These are phyloP conservation scores for Cerceris ruficornis DNA, from an alignment of 2,888 invertebrate species.

Conservation along the genomic window DNA sequence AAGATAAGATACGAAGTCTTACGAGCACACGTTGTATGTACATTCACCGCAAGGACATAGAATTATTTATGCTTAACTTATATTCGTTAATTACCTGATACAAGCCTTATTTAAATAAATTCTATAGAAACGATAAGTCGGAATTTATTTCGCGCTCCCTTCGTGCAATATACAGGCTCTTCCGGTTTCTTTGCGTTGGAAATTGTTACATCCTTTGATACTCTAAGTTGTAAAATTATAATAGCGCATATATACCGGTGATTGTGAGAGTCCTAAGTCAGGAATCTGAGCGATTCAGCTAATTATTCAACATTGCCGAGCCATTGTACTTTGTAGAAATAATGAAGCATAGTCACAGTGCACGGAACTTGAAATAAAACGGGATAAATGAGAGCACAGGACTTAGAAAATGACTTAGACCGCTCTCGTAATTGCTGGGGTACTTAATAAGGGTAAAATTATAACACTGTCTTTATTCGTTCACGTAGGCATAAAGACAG, in stretches of 20 bases:
- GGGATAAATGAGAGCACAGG: too few relatives aligned
- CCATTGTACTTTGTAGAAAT: too few relatives aligned
- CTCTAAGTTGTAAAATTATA: background rate
- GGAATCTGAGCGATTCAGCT: too few relatives aligned
- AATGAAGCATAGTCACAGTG: too few relatives aligned
- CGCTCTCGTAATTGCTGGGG: too few relatives aligned
- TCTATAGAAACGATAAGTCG: slow-evolving; percentile 43
- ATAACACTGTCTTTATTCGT: too few relatives aligned
- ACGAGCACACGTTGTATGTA: slow-evolving; percentile 52
- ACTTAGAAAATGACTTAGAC: too few relatives aligned
- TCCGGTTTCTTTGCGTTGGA: background rate
- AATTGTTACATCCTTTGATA: too few relatives aligned
- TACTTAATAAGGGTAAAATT: too few relatives aligned
- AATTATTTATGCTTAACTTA: slow-evolving; percentile 63
- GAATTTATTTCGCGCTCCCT: slow-evolving; percentile 4
- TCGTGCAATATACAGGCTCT: background rate
- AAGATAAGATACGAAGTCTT: slow-evolving; percentile 28
- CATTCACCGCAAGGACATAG: slow-evolving; percentile 58
- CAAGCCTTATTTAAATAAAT: slow-evolving; percentile 68
- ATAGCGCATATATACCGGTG: background rate
- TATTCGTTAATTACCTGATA: slow-evolving; percentile 58
- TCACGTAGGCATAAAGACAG: too few relatives aligned
- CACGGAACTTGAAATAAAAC: too few relatives aligned
- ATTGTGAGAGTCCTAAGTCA: background rate
- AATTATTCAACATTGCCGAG: too few relatives aligned